Evolutionary conservation across 1,140 invertebrate species (phyloP).

Genomic region (Pachypeltis micranthus): DNA sequence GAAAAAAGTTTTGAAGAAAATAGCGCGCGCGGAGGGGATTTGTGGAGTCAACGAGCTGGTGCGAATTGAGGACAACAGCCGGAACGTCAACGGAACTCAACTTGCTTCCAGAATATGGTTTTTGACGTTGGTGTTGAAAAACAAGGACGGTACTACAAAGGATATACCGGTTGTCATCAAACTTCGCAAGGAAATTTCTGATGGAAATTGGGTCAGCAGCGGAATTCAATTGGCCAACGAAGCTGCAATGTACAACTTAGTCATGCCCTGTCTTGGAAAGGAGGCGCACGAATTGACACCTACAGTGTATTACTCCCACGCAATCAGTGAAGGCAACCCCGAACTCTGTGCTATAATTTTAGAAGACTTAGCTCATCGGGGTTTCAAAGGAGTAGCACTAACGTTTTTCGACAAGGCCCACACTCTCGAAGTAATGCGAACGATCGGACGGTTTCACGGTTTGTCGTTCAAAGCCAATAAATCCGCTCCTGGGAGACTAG

Average conservation of each 20-base stretch:
- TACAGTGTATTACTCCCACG: conserved; percentile 20
- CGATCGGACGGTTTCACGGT: conserved; percentile 35
- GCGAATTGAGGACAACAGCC: too few species aligned
- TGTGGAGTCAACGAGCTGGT: too few species aligned
- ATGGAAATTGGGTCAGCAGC: too few species aligned
- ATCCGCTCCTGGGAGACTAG: conserved; percentile 20
- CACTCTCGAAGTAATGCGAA: conserved; percentile 28
- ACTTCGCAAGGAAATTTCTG: too few species aligned
- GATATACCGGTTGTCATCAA: too few species aligned
- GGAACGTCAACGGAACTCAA: too few species aligned
- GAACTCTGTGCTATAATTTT: conserved; percentile 28
- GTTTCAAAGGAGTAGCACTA: conserved; percentile 15
- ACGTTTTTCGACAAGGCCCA: conserved; percentile 29
- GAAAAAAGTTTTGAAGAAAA: too few species aligned
- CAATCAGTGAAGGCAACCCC: background rate
- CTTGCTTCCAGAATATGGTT: too few species aligned
- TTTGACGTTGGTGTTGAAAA: too few species aligned
- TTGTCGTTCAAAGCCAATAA: conserved; percentile 32
- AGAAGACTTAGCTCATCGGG: conserved; percentile 29
- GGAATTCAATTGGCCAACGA: conserved; percentile 25
- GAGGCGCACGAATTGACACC: conserved; percentile 1
- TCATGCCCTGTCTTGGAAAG: conserved; percentile 14
- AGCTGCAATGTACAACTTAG: conserved; percentile 19
- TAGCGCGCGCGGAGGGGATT: too few species aligned
- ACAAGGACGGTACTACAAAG: too few species aligned